phyloP scores from a whole-genome alignment of 2,113 vertebrate species.

The Pachypanchax playfairii region DNA sequence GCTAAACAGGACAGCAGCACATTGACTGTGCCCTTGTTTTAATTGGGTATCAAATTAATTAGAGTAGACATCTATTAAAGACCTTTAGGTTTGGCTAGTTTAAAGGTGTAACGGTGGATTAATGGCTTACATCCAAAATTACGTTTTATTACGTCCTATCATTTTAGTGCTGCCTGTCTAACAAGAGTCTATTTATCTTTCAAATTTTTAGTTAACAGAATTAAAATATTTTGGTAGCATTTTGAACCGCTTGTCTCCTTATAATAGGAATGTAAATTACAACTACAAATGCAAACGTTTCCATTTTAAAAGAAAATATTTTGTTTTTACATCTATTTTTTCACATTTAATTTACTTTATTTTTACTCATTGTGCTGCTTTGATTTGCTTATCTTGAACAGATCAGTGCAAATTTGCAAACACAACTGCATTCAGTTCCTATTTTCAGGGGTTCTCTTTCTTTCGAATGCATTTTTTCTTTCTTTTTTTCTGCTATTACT shows the following conservation, averaged over 20 bases:
- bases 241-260: too few species aligned
- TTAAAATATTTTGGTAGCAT: background rate
- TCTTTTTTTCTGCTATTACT: conserved; percentile 72
- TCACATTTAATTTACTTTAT: too few species aligned
- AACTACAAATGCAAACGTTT: too few species aligned
- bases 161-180: conserved; percentile 64
- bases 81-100: conserved; percentile 79
- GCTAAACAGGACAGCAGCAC: conserved; percentile 66
- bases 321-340: too few species aligned
- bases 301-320: background rate
- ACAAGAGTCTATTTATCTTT: conserved; percentile 67
- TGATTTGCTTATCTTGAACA: conserved; percentile 4
- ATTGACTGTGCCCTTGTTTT: conserved; percentile 71
- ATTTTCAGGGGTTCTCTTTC: conserved; percentile 63
- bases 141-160: conserved; percentile 72
- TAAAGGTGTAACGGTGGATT: conserved; percentile 82
- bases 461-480: conserved; percentile 65
- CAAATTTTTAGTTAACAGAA: background rate
- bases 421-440: conserved; percentile 60
- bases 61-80: conserved; percentile 78
- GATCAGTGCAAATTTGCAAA: conserved; percentile 53
- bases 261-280: too few species aligned
- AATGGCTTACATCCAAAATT: conserved; percentile 80
- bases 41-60: conserved; percentile 85
- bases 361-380: background rate